Base-by-base conservation (phyloP, 2,888 invertebrate genomes). In the Scaptomyza parva region DNA sequence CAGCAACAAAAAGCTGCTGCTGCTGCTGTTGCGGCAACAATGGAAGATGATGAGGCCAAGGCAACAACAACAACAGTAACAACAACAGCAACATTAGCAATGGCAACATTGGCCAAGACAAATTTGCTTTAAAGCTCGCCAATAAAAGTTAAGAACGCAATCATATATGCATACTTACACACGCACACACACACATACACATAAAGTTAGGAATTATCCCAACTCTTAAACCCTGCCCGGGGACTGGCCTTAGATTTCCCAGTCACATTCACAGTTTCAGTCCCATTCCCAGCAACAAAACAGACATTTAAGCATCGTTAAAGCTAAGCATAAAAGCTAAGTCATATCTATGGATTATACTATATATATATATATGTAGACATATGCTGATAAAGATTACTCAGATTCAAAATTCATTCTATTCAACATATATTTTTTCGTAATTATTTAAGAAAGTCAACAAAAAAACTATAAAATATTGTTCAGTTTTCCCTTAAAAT, bases 81-180 rank as follows among this genome's bases (percentile, higher is more conserved):
- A 52, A 7, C 60, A 53, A 37, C 57, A 41, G 18, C 47, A 33
- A 18, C 59, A 43, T 48, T 39, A 26, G 28, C 53, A 26, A 43
- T 33, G 63, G 64, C 71, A 83, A 65, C 54, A n/a, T n/a, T n/a
- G 73, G 50, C 67, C 80, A 86, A 83, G 86, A 87, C 84, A 87
- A 82, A 82, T 87, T 82, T 86, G 77, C 79, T 87, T 82, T 87
- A 82, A 82, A 87, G 86, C 88, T 87, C 80, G 80, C 83, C 88
- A 88, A 82, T 82, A 82, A 83, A 83, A 83, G 88, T 86, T 86
- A 79, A 83, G 84, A 88, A 70, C 86, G 63, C 68, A 44, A 39
- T 73, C 68, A 72, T 67, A 73, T 73, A 76, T 74, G 73, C 73
- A 72, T 76, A 72, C 76, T 66, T 72, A 73, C 54, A 68, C 44